Evolutionary conservation across 2,113 vertebrate species (phyloP).

Genomic region (Eleginops maclovinus): DNA sequence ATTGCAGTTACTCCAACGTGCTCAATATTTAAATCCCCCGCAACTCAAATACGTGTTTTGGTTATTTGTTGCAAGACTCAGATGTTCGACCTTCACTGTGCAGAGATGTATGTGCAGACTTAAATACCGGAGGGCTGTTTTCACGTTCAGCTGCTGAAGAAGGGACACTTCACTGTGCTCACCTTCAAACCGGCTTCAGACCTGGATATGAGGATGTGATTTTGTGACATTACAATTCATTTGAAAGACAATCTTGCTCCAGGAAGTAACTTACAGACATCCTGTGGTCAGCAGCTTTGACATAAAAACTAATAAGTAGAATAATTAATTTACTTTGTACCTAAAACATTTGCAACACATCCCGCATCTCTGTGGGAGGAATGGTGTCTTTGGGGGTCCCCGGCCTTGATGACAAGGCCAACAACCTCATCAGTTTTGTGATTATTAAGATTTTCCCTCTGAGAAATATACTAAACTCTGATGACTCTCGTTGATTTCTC

Average conservation of each 20-base stretch:
- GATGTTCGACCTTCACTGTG: conserved; percentile 31
- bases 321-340: no score
- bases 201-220: neutral
- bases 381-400: no score
- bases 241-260: neutral
- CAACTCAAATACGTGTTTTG: neutral
- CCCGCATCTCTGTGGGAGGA: no score
- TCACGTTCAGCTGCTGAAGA: neutral
- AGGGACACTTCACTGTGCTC: neutral
- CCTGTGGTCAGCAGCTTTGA: no score
- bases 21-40: conserved; percentile 1
- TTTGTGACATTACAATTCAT: neutral
- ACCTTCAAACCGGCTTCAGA: neutral
- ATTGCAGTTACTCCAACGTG: neutral
- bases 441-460: neutral
- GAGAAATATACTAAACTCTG: neutral
- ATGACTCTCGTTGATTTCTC: neutral
- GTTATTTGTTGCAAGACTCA: neutral
- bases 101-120: neutral
- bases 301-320: no score
- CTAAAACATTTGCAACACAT: no score
- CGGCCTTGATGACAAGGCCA: no score
- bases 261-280: neutral
- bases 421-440: neutral
- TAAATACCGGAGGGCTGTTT: neutral